Percentiles rank a stretch among this genome's conserved stretches.
phyloP scores from a whole-genome alignment of 1,140 invertebrate species.

The Drosophila willistoni region DNA sequence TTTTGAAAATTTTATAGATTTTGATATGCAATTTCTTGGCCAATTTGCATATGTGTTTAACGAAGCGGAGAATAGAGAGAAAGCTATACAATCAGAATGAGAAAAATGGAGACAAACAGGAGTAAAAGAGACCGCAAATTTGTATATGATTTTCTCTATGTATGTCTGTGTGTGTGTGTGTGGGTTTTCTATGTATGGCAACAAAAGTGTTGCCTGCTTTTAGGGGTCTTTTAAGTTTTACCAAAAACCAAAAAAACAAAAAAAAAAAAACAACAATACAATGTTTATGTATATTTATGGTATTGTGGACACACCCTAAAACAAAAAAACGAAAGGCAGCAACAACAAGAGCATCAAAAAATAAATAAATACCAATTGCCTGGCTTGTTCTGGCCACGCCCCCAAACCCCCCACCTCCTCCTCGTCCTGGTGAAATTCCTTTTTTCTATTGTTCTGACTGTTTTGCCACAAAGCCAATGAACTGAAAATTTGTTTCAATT shows the following conservation, averaged over 20 bases:
- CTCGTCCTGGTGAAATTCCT: neutral
- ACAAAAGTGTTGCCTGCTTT: conserved; percentile 54
- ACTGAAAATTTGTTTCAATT: conserved; percentile 75
- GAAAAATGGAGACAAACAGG: neutral
- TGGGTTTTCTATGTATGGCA: neutral
- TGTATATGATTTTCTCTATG: conserved; percentile 68
- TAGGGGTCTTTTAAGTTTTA: conserved; percentile 38
- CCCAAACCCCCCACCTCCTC: neutral
- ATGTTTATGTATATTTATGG: conserved; percentile 59
- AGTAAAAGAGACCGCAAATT: conserved; percentile 62
- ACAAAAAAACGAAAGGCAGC: conserved; percentile 49
- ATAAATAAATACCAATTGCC: conserved; percentile 77
- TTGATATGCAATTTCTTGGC: conserved; percentile 55
- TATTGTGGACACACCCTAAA: conserved; percentile 60
- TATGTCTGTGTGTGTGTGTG: neutral
- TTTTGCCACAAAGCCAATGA: conserved; percentile 77
- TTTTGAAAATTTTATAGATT: conserved; percentile 59
- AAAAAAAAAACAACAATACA: conserved; percentile 4
- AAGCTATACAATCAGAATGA: conserved; percentile 10
- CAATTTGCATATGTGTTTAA: conserved; percentile 77
- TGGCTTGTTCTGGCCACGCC: conserved; percentile 35
- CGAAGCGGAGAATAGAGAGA: conserved; percentile 50
- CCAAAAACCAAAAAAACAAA: neutral
- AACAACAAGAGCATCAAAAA: conserved; percentile 45
- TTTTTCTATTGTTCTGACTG: conserved; percentile 35